A percentile compares a stretch with the other conserved stretches of the same genome.
Evolutionary conservation across 2,113 vertebrate genomes (phyloP).

Genomic region (Phrynosoma platyrhinos): DNA sequence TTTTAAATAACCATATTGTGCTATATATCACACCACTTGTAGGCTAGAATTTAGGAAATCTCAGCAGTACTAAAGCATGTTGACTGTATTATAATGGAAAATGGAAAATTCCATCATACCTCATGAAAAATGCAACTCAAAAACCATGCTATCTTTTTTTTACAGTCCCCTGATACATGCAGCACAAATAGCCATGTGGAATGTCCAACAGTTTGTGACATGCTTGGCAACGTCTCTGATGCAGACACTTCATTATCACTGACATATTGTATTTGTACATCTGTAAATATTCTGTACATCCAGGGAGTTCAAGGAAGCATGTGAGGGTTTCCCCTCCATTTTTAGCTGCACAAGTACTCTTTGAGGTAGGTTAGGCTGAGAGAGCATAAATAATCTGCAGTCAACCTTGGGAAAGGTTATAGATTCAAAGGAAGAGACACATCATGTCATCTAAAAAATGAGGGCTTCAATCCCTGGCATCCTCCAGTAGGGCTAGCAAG

Average conservation of each 20-base stretch:
- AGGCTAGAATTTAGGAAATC: neutral
- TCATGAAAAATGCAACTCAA: conserved; percentile 66
- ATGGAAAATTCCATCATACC: conserved; percentile 15
- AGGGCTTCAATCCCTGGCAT: neutral
- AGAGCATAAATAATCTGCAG: neutral
- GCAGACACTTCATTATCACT: neutral
- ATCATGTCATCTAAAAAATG: neutral
- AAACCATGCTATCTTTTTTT: conserved; percentile 61
- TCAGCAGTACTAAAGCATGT: neutral
- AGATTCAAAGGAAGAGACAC: neutral
- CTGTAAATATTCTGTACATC: no score
- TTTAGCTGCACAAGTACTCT: neutral
- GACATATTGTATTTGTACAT: neutral
- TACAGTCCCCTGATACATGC: conserved; percentile 24
- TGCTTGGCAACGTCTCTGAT: neutral
- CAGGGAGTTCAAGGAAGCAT: neutral
- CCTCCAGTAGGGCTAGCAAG: no score
- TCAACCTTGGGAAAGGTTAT: neutral
- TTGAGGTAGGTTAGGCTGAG: neutral
- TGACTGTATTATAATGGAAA: neutral
- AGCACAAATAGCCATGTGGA: conserved; percentile 70
- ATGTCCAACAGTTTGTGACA: conserved; percentile 49
- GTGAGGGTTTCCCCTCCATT: no score
- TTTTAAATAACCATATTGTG: neutral
- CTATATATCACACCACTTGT: neutral